These are phyloP conservation scores for Coregonus sp. DNA, from an alignment of 2,797 vertebrate genomes.

Conservation along the genomic window DNA sequence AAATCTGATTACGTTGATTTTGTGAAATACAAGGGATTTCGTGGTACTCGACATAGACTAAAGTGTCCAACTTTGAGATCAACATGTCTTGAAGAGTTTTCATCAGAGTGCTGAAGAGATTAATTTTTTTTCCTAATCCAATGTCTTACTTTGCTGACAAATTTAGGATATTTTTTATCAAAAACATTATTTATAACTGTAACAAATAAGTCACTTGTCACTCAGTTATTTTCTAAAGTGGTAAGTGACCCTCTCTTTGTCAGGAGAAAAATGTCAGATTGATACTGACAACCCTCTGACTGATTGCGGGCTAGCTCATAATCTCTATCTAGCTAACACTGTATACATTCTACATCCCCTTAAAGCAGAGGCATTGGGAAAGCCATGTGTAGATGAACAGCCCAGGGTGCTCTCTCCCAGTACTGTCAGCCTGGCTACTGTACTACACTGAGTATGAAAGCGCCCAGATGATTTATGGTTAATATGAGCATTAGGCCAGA, in stretches of 20 bases:
- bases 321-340: not conserved
- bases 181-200: too few relatives aligned
- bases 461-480: constrained; percentile 27
- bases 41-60: not conserved
- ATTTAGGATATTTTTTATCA: too few relatives aligned
- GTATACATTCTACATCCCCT: not conserved
- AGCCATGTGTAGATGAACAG: not conserved
- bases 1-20: too few relatives aligned
- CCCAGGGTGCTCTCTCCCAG: not conserved
- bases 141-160: not conserved
- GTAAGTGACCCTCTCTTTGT: not conserved
- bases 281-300: not conserved
- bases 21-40: not conserved
- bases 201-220: too few relatives aligned
- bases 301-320: not conserved
- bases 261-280: not conserved
- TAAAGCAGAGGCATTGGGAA: not conserved
- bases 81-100: not conserved
- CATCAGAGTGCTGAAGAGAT: not conserved
- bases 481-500: constrained; percentile 37
- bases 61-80: not conserved
- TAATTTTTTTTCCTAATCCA: not conserved
- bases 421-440: not conserved
- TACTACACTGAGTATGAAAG: constrained; percentile 5
- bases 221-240: not conserved